Evolutionary conservation across 30 jellyfish, hydroid and myxozoan species (phyloP).

Genomic region (Aurelia aurita): DNA sequence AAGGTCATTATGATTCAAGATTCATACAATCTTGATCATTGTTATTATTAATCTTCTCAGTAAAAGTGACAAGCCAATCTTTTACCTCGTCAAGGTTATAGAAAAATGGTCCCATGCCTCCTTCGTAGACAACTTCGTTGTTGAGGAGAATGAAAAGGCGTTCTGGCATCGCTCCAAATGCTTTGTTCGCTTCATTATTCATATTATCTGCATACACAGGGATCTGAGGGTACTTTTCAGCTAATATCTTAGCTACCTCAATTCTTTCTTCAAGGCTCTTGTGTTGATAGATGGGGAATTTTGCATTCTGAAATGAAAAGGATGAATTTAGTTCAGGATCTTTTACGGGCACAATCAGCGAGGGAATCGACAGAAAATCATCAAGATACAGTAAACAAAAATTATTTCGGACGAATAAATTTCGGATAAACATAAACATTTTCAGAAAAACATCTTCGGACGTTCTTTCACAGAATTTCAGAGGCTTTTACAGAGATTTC

Average conservation of each 20-base stretch:
- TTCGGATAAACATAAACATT: too few relatives aligned
- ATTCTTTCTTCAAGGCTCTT: constrained; percentile 53
- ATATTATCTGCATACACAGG: constrained; percentile 78
- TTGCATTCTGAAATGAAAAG: constrained; percentile 25
- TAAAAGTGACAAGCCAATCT: constrained; percentile 55
- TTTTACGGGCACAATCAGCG: neutral
- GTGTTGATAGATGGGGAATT: constrained; percentile 61
- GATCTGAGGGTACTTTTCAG: constrained; percentile 28
- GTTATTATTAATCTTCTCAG: constrained; percentile 2
- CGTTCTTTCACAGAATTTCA: too few relatives aligned
- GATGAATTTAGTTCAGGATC: neutral
- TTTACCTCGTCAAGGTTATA: constrained; percentile 69
- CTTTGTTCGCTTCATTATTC: constrained; percentile 61
- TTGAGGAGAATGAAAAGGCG: constrained; percentile 72
- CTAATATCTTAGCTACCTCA: constrained; percentile 68
- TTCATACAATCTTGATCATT: neutral
- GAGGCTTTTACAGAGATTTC: too few relatives aligned
- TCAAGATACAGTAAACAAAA: too few relatives aligned
- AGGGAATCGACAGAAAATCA: too few relatives aligned
- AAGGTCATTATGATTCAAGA: too few relatives aligned
- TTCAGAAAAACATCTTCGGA: too few relatives aligned
- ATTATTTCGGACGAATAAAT: too few relatives aligned
- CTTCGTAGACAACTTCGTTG: constrained; percentile 72
- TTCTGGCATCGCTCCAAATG: constrained; percentile 86
- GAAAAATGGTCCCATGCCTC: constrained; percentile 90